Percentiles rank a stretch among this genome's conserved stretches.
These are phyloP conservation scores for Cydia strobilella DNA, from an alignment of 1,140 invertebrate genomes.

Conservation along the genomic window DNA sequence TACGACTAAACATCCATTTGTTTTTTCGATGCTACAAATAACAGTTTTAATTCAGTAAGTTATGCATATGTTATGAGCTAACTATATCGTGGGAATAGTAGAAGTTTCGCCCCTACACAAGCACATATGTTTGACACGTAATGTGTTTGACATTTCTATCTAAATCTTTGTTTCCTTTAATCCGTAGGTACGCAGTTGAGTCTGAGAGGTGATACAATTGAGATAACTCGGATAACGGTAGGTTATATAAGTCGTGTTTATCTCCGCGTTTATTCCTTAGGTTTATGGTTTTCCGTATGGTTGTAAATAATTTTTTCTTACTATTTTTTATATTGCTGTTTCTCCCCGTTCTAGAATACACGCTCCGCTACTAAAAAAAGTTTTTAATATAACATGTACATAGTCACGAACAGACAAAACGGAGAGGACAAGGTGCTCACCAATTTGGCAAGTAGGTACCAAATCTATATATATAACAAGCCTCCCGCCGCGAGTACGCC, in stretches of 20 bases:
- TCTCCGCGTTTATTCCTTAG: not conserved
- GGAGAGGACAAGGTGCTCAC: too few species aligned
- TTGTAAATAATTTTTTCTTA: too few species aligned
- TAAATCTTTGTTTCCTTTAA: not conserved
- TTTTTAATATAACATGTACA: too few species aligned
- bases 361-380: too few species aligned
- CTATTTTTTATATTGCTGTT: too few species aligned
- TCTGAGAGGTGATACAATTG: not conserved
- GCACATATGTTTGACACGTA: not conserved
- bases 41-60: not conserved
- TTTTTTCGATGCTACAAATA: conserved; percentile 50
- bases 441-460: too few species aligned
- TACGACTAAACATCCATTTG: conserved; percentile 42
- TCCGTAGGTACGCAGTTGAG: not conserved
- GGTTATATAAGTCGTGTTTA: not conserved
- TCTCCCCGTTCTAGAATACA: too few species aligned
- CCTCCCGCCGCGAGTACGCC: too few species aligned
- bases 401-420: too few species aligned
- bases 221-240: conserved; percentile 1
- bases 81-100: not conserved
- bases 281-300: not conserved
- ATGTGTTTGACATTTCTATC: not conserved
- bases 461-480: too few species aligned
- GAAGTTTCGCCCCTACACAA: not conserved
- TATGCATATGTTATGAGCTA: not conserved